Evolutionary conservation across 1,140 invertebrate species (phyloP), one percentile per base, ranked within the genome.

Genomic region (Drosophila aff.): DNA sequence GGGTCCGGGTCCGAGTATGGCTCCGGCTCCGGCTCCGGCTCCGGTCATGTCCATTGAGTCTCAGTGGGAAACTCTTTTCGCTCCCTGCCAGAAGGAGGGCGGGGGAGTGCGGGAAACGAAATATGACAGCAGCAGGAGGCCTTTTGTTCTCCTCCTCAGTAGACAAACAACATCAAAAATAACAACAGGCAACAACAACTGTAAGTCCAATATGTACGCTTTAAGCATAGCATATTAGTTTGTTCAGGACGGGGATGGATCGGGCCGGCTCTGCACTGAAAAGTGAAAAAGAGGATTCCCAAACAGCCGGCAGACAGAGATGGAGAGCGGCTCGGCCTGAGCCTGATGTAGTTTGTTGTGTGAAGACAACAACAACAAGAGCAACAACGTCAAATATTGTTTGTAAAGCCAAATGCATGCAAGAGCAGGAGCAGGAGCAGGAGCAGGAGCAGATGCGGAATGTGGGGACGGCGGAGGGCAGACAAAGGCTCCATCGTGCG

Each of bases 201-300:
- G 75, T 91, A 91, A 84, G 85, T 91, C 85, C 81, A 90, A 90
- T 90, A 90, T 90, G 86, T 90, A 90, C 85, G 85, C 85, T 90
- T 90, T 91, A 90, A 90, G 85, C 85, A 90, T 90, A 90, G 82
- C 85, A 90, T 90, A 90, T 90, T 90, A 90, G 85, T 90, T 89
- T 89, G 84, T 81, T 90, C 73, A 81, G 78, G 55, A 40, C 38
- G 26, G 26, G 18, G 36, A 33, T 36, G 26, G 13, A 23, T 38
- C 52, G 44, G 23, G 16, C 8, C 49, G 1, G 28, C 49, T 16
- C 23, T 16, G n/a, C 53, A 36, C 57, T 66, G 44, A 47, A 87
- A 84, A 89, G 78, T 84, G 85, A 90, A 90, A 90, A 89, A 90
- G 80, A 83, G 85, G 84, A 89, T 89, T 89, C 71, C 76, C 82